phyloP scores from a whole-genome alignment of 1,140 invertebrate species.

The Procambarus clarkii region DNA sequence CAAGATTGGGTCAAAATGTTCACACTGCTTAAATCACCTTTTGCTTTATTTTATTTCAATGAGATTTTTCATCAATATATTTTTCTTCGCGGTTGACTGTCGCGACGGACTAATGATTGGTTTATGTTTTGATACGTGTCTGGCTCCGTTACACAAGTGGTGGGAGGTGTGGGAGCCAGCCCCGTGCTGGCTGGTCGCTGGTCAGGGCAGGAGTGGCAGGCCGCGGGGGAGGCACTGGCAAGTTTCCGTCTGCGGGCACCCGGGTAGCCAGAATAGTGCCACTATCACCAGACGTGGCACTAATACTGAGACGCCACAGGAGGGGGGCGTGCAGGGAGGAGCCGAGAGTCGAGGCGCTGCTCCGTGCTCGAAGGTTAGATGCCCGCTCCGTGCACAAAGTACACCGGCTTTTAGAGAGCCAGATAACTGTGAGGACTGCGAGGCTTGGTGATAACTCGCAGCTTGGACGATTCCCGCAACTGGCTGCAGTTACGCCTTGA shows the following conservation, averaged over 20 bases:
- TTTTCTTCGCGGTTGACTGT: background rate
- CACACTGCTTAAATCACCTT: background rate
- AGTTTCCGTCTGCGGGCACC: background rate
- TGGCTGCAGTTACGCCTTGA: background rate
- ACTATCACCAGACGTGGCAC: slow-evolving; percentile 18
- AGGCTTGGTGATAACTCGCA: background rate
- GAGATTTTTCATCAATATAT: background rate
- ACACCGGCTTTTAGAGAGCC: background rate
- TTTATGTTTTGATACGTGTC: background rate
- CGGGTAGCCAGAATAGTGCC: background rate
- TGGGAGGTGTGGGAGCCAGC: no score
- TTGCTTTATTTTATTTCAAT: background rate
- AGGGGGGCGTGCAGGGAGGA: background rate
- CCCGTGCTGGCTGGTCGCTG: background rate
- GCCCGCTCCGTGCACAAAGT: background rate
- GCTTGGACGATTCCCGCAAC: background rate
- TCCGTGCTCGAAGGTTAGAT: background rate
- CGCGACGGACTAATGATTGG: background rate
- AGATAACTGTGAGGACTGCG: background rate
- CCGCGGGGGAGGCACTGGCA: background rate
- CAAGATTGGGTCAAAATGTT: background rate
- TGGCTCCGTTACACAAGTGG: background rate
- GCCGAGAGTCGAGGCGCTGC: background rate
- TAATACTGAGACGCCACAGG: background rate
- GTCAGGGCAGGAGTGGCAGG: background rate